Evolutionary conservation across 2,888 invertebrate species (phyloP).

Genomic region (Mesorhabditis spiculigera): DNA sequence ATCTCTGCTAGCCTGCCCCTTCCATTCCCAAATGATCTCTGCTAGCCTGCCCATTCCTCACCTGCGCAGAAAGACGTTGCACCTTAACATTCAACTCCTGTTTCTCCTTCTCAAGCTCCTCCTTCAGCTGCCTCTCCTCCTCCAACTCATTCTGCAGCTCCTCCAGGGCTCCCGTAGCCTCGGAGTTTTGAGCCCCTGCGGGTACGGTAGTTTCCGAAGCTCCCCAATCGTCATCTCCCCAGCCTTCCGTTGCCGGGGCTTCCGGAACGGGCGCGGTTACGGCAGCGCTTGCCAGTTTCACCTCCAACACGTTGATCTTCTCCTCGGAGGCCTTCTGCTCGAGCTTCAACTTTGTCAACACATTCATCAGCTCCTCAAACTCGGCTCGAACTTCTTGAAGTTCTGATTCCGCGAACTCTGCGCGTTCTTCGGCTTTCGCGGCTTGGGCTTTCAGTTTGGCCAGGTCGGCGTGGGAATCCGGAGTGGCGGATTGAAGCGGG

Average conservation of each 20-base stretch:
- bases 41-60: no score
- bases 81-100: no score
- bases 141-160: constrained; percentile 10
- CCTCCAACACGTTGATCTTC: neutral
- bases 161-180: neutral
- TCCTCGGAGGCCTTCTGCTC: neutral
- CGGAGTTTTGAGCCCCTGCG: constrained; percentile 11
- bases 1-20: no score
- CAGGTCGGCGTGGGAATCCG: neutral
- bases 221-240: constrained; percentile 12
- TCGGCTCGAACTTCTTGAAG: neutral
- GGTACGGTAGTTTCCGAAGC: constrained; percentile 7
- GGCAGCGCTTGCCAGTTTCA: constrained; percentile 10
- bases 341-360: constrained; percentile 12
- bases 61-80: no score
- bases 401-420: neutral
- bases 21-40: no score
- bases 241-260: neutral
- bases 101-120: constrained; percentile 7
- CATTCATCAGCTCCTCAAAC: constrained; percentile 4
- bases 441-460: neutral
- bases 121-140: neutral
- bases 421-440: neutral
- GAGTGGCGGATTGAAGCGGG: neutral
- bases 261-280: constrained; percentile 8